Evolutionary conservation across 1,140 invertebrate species (phyloP), one percentile per base, ranked within the genome.

Genomic region (Littorina saxatilis): DNA sequence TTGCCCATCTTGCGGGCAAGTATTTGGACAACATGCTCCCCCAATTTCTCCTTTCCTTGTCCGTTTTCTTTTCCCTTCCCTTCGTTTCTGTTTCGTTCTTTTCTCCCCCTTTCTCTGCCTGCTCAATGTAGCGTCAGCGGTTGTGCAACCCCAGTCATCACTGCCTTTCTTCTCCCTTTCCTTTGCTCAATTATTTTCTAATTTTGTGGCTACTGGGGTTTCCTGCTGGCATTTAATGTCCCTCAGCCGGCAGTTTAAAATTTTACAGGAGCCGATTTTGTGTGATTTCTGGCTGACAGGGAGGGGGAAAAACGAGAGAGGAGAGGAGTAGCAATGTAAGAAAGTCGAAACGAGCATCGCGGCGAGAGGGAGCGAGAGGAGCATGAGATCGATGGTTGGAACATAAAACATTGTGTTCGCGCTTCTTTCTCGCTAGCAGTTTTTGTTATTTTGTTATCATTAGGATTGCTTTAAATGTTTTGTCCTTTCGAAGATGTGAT

Each of bases 1-100:
- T 61, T 61, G 27, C 58, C 58, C 58, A 23, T 61, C 58, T 61
- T 61, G 20, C 27, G 58, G 58, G 68, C 17, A 20, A 72, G 68
- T 72, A n/a, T 72, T 72, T 72, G 68, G 68, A 13, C 35, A 72
- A 72, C 68, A 72, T 72, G 37, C 17, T 63, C 27, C 9, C 27
- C 61, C 13, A 68, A 11, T 68, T 68, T 32, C 35, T 23, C 35
- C 7, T 37, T 15, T 32, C 35, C 11, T 37, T 68, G 3, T 35
- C 5, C 35, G 2, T 32, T 9, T 68, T 35, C 35, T 68, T 32
- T 68, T 37, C 63, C 35, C 11, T 32, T 35, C 23, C 11, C 5
- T 37, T 68, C 29, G 2, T 4, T 68, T 9, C 29, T 68, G 29
- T 32, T 68, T 68, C 35, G 29, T 32, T 35, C 29, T 37, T 68